Base-by-base conservation (phyloP, 2,797 vertebrate genomes). In the Chromobotia macracanthus region DNA sequence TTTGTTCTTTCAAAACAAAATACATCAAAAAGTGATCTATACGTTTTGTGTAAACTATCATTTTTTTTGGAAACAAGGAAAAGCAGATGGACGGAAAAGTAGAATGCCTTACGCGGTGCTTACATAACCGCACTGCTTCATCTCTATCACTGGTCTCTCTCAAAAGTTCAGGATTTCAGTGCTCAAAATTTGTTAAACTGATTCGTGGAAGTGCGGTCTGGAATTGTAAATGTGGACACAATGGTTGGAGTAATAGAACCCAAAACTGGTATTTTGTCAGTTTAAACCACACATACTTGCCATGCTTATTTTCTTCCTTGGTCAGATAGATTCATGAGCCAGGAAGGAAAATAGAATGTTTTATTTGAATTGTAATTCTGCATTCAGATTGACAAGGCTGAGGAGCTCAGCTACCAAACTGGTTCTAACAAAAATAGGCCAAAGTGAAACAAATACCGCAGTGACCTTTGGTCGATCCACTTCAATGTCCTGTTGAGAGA, bases 371-470 rank as follows among this genome's bases (percentile, higher is more conserved):
- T 64, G 50, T 69, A 56, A 71, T 56, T 75, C 61, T 23, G 11
- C 38, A 65, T 67, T 44, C 44, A 74, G 65, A 65, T 53, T 53
- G 44, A 67, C 53, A 48, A 44, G 15, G 74, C 44, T 77, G 51
- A 71, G 74, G 80, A 48, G 81, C 63, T 75, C 35, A 7, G 71
- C 53, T 75, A 38, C 72, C 60, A 60, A 80, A 51, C 60, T 31
- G 69, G 73, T 70, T 82, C 63, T 35, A 80, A 85, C 25, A 84
- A 87, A 84, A 75, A 81, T 15, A 28, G 44, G 48, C 53, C 80
- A 84, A 16, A 63, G 71, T 25, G 48, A 83, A 89, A 83, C 67
- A 77, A 87, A 89, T 82, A 70, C 75, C 83, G 79, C 78, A 90
- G 86, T 80, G 87, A 70, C 86, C 82, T 87, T 69, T 13, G 53